A percentile compares a stretch with the other conserved stretches of the same genome.
phyloP scores from a whole-genome alignment of 1,140 invertebrate genomes.

The Drosophila quadrilineata region DNA sequence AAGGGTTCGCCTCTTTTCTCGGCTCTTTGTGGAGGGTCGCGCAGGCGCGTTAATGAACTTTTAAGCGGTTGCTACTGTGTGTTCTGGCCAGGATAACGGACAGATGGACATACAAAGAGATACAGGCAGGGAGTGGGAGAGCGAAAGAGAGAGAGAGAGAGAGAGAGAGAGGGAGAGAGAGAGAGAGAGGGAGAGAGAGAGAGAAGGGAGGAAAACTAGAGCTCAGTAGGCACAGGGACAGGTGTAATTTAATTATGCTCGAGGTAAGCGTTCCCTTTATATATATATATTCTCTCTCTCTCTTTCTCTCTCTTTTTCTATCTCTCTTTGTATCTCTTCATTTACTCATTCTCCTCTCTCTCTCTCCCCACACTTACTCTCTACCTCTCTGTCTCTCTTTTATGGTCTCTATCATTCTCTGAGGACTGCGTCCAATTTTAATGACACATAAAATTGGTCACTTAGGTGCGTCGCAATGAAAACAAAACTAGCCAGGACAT shows the following conservation, averaged over 20 bases:
- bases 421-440: constrained; percentile 71
- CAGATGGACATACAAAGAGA: not conserved
- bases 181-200: not conserved
- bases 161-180: not conserved
- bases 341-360: no score
- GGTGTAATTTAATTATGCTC: constrained; percentile 77
- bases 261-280: no score
- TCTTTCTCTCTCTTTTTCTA: no score
- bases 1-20: not conserved
- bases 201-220: no score
- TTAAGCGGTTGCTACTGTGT: constrained; percentile 59
- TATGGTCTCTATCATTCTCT: no score
- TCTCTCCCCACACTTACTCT: no score
- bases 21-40: constrained; percentile 12
- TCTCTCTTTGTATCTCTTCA: no score
- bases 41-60: constrained; percentile 73
- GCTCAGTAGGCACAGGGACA: constrained; percentile 56
- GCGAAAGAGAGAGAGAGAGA: not conserved
- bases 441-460: constrained; percentile 79
- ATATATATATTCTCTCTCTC: no score
- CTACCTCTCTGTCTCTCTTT: no score
- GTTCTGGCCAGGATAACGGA: not conserved
- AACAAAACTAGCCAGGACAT: constrained; percentile 76
- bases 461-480: constrained; percentile 74
- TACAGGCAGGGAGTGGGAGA: not conserved